phyloP scores from a whole-genome alignment of 2,797 vertebrate genomes.

The Cuculus canorus region DNA sequence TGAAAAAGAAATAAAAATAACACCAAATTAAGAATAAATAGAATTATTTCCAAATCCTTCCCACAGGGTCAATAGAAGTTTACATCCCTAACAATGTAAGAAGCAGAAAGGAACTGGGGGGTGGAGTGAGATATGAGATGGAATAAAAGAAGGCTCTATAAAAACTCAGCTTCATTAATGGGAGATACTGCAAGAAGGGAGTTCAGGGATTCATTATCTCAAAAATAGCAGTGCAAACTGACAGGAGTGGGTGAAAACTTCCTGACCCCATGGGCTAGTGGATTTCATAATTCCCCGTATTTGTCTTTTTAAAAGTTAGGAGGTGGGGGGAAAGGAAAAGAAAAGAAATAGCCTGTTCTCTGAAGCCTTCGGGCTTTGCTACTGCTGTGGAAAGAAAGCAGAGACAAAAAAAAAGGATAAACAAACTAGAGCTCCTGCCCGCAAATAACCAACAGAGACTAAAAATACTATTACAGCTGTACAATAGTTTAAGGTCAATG shows the following conservation, averaged over 20 bases:
- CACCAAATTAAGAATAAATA: background rate
- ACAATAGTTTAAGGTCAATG: slow-evolving; percentile 78
- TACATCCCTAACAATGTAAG: background rate
- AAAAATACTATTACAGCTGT: slow-evolving; percentile 68
- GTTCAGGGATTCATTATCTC: slow-evolving; percentile 68
- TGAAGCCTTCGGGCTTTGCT: slow-evolving; percentile 40
- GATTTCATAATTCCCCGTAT: slow-evolving; percentile 32
- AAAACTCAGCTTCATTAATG: slow-evolving; percentile 40
- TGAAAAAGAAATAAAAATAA: background rate
- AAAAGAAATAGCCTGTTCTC: background rate
- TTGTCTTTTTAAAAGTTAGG: slow-evolving; percentile 46
- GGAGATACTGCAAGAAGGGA: slow-evolving; percentile 11
- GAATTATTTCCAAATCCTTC: background rate
- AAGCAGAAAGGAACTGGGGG: background rate
- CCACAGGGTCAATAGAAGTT: background rate
- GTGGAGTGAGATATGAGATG: background rate
- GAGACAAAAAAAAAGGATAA: slow-evolving; percentile 62
- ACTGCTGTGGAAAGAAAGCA: background rate
- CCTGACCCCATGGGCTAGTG: slow-evolving; percentile 36
- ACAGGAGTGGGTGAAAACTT: slow-evolving; percentile 51
- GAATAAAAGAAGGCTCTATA: background rate
- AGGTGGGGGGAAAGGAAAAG: background rate
- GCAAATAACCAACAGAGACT: slow-evolving; percentile 70
- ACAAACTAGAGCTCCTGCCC: slow-evolving; percentile 65
- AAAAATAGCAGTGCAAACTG: slow-evolving; percentile 49